phyloP scores from a whole-genome alignment of 2,113 vertebrate species.

The Naja naja region DNA sequence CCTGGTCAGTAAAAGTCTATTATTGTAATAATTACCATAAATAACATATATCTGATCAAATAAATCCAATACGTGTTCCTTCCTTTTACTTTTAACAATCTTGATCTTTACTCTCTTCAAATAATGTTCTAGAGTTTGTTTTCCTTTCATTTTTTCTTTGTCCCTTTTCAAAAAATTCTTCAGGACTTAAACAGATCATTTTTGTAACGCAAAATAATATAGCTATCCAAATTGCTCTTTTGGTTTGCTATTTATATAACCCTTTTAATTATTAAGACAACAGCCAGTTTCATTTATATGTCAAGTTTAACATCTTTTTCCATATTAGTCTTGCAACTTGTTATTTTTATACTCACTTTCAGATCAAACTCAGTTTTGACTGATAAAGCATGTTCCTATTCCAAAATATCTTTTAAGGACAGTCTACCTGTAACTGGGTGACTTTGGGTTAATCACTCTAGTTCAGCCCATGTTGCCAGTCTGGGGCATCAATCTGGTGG shows the following conservation, averaged over 20 bases:
- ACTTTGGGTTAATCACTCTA: neutral
- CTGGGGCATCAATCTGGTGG: neutral
- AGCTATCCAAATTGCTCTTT: neutral
- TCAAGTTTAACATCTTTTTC: neutral
- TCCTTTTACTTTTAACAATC: neutral
- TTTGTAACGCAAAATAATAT: neutral
- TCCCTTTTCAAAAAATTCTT: neutral
- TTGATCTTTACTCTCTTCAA: neutral
- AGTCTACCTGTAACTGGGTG: neutral
- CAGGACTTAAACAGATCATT: neutral
- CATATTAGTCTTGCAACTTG: neutral
- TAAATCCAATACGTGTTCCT: neutral
- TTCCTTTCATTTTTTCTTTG: neutral
- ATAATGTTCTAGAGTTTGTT: neutral
- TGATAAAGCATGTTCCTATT: neutral
- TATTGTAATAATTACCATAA: neutral
- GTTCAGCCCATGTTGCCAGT: neutral
- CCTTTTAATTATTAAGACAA: neutral
- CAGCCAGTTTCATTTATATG: neutral
- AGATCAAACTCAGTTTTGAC: neutral
- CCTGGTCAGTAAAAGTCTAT: neutral
- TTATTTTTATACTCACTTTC: neutral
- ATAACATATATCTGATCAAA: neutral
- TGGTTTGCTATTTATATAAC: neutral
- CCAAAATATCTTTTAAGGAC: neutral